Evolutionary conservation across 2,888 invertebrate species (phyloP), one percentile per base, ranked within the genome.

Genomic region (Ephialtes manifestator): DNA sequence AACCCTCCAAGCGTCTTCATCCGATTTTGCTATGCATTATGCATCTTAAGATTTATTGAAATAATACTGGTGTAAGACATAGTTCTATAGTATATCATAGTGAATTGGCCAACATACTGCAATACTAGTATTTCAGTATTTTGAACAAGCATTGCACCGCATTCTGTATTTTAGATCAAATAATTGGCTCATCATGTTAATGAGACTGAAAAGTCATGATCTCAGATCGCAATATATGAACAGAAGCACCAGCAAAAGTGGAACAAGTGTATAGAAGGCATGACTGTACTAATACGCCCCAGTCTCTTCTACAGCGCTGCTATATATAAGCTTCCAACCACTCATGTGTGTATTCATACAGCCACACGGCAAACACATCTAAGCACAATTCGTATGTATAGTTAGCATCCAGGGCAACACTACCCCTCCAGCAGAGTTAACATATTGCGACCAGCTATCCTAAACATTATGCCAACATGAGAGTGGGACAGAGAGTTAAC

Each of bases 391-490:
- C 48, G 60, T 48, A 58, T 48, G 58, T 75, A 28, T 60, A 75
- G 70, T 48, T 58, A 63, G 60, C 70, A 68, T 70, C n/a, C 55
- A 11, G 70, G 13, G 46, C 74, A 68, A 43, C 70, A 35, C 60
- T 18, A 55, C 68, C 83, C 81, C 70, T 53, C 51, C 76, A 82
- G 46, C 76, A 67, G 53, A 80, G 87, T 88, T 93, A 93, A 93
- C 93, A 92, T 92, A 93, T 93, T 93, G 93, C 93, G 92, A 93
- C 93, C 91, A 92, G 91, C 91, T 91, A 92, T 91, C 91, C 92
- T 91, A 92, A 93, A 93, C 92, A 93, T 92, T 91, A 91, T 91
- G 89, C 91, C 87, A 88, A 86, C 72, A 67, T 48, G 82, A 63
- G 76, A 65, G 46, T 51, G 75, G 20, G 65, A n/a, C 20, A 43